A percentile compares a stretch with the other conserved stretches of the same genome.
Evolutionary conservation across 2,888 invertebrate species (phyloP).

Genomic region (Melangyna quadrimaculata): DNA sequence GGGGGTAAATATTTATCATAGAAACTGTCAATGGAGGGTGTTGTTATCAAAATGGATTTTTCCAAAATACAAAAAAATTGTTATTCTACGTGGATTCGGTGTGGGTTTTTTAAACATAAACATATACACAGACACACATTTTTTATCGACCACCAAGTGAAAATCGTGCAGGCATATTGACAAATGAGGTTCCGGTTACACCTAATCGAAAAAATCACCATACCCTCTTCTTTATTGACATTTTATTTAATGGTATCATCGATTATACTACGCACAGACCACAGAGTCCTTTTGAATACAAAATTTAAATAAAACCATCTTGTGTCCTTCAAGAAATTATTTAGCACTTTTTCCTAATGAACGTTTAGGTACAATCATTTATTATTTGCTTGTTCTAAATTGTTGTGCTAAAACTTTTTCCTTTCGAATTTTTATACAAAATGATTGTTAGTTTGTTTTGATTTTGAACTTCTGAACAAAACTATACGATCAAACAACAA

Average conservation of each 20-base stretch:
- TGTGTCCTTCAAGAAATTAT: too few relatives aligned
- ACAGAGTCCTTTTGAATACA: background rate
- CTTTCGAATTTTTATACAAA: background rate
- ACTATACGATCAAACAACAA: background rate
- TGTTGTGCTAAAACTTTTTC: background rate
- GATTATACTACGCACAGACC: background rate
- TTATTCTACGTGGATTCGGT: background rate
- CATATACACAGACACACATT: background rate
- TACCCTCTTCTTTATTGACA: background rate
- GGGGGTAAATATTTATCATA: conserved; percentile 63
- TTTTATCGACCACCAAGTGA: background rate
- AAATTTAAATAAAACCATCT: too few relatives aligned
- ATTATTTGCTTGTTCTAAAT: background rate
- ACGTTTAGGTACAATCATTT: too few relatives aligned
- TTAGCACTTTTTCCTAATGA: too few relatives aligned
- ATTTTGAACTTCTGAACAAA: background rate
- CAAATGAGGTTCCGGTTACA: background rate
- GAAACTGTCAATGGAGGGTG: conserved; percentile 52
- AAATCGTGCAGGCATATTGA: background rate
- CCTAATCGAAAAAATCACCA: background rate
- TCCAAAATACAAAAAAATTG: background rate
- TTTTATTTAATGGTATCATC: background rate
- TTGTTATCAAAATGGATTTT: conserved; percentile 53
- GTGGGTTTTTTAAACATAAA: background rate
- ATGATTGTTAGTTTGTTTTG: background rate